Conservation (phyloP, 64 coral and sea anemone genomes). For the Trachythela sp. region DNA sequence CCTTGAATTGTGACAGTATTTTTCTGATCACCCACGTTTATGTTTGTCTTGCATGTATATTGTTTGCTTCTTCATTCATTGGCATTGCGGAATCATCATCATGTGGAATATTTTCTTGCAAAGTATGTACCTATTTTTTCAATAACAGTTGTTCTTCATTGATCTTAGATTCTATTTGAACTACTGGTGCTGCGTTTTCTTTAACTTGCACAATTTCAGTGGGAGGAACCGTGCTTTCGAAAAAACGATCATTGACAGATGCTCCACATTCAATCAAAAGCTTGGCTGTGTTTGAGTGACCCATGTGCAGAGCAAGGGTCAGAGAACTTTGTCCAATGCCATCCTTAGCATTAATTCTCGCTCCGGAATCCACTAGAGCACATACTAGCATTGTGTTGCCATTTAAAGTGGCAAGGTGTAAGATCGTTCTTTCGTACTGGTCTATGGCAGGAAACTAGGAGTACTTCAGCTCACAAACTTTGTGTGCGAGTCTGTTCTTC, state of each 20-base stretch:
- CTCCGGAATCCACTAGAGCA: not conserved
- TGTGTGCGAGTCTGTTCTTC: not conserved
- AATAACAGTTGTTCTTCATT: no score
- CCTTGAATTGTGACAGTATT: not conserved
- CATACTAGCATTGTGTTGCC: slow-evolving; percentile 16
- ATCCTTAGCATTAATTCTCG: not conserved
- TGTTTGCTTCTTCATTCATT: not conserved
- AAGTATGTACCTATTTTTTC: no score
- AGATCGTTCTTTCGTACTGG: slow-evolving; percentile 24
- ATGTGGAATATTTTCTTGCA: no score
- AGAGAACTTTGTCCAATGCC: slow-evolving; percentile 9
- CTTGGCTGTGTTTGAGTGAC: not conserved
- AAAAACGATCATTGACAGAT: no score
- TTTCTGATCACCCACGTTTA: not conserved
- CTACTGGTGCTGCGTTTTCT: no score
- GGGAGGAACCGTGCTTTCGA: no score
- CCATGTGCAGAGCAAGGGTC: not conserved
- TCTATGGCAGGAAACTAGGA: slow-evolving; percentile 17
- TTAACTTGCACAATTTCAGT: not conserved
- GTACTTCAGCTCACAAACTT: not conserved
- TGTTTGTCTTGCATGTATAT: not conserved
- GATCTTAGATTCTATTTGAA: no score
- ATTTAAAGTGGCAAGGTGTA: slow-evolving; percentile 2
- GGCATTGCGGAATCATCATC: no score
- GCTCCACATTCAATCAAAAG: slow-evolving; percentile 10